Evolutionary conservation across 2,113 vertebrate species (phyloP), one percentile per base, ranked within the genome.

Genomic region (Canis aureus): DNA sequence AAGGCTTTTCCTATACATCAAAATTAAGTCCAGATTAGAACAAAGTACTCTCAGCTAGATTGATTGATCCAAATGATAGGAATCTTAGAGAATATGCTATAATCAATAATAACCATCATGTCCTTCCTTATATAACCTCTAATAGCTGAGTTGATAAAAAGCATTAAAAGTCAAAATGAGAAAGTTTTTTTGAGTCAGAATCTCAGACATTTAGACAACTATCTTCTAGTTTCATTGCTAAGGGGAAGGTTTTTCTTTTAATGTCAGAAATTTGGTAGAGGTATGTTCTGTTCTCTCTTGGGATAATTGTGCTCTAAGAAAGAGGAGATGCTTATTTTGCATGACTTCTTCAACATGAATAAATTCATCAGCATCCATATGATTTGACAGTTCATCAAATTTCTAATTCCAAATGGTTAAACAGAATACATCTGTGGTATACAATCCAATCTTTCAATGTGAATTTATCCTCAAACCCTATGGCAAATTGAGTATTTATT

Each of bases 401-500:
- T 97, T 93, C 71, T 98, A 86, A 98, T 98, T 98, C 85, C 35
- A 83, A 95, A 97, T 69, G 96, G 59, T n/a, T 94, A 91, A 97
- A 93, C 87, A 97, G 43, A 98, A 96, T 95, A 82, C 60, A 98
- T 98, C 96, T 98, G 93, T 94, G 97, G 83, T 82, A 83, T 69
- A 97, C 38, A 81, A 81, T 91, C 19, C 69, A 95, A n/a, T 96
- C 94, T 91, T 92, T 95, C 78, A 96, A 0, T 7, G 78, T 96
- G 81, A 98, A 98, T 97, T 98, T 97, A 98, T 96, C 53, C 90
- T 98, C 76, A 96, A 97, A 95, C 80, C 83, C 79, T 90, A 62
- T 16, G 90, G 85, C 55, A 98, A 98, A 95, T 94, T 97, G 95
- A 98, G 81, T 98, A 98, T 98, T 98, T 97, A 95, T 98, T 98